These are phyloP conservation scores for Drosophila neotestacea DNA, from an alignment of 2,888 invertebrate genomes.

Conservation along the genomic window DNA sequence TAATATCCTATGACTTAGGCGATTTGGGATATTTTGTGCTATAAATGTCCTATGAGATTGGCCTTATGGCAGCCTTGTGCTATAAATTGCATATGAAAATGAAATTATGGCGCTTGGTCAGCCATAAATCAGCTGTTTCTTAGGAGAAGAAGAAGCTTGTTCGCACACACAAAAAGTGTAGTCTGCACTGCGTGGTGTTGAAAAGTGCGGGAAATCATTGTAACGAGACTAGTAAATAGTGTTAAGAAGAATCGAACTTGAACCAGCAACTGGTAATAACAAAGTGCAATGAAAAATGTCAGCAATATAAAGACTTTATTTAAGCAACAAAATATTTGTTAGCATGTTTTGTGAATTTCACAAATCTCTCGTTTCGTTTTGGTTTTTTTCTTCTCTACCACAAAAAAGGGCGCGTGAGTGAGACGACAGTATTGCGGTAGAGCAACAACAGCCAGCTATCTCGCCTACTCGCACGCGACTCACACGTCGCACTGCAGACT, in stretches of 20 bases:
- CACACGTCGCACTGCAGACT: slow-evolving; percentile 65
- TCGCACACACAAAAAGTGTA: slow-evolving; percentile 59
- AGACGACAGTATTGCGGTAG: slow-evolving; percentile 49
- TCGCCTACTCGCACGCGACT: slow-evolving; percentile 47
- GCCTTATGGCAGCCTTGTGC: slow-evolving; percentile 25
- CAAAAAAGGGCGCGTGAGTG: slow-evolving; percentile 74
- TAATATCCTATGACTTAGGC: too few species aligned
- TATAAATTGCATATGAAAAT: slow-evolving; percentile 42
- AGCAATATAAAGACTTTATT: slow-evolving; percentile 18
- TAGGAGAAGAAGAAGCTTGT: slow-evolving; percentile 41
- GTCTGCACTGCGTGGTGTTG: slow-evolving; percentile 58
- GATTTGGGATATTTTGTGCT: too few species aligned
- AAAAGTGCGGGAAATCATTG: slow-evolving; percentile 73
- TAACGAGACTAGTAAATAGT: slow-evolving; percentile 37
- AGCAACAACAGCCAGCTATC: slow-evolving; percentile 43
- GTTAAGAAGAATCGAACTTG: slow-evolving; percentile 12
- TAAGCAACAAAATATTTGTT: slow-evolving; percentile 49
- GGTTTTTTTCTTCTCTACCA: slow-evolving; percentile 77
- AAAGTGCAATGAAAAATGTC: slow-evolving; percentile 33
- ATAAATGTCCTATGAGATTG: too few species aligned
- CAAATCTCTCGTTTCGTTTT: slow-evolving; percentile 72
- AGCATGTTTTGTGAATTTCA: slow-evolving; percentile 67
- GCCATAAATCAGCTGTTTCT: slow-evolving; percentile 45
- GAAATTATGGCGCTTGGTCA: slow-evolving; percentile 26
- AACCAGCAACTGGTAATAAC: slow-evolving; percentile 19